Base-by-base conservation (phyloP, 2,797 vertebrate species). In the Myotis planiceps region DNA sequence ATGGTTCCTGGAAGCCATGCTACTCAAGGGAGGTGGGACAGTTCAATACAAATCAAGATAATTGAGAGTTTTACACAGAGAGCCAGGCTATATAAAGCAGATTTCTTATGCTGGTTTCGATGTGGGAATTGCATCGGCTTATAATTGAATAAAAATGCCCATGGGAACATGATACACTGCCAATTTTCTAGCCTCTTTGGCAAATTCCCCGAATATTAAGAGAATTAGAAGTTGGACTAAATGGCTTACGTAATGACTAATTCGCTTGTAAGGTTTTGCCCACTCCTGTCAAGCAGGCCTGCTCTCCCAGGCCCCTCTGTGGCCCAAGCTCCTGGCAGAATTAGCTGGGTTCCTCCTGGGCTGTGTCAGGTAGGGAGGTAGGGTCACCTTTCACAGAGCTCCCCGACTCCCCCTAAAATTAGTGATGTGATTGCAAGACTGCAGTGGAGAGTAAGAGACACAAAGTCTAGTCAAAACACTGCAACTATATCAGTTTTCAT, bases 61-160 rank as follows among this genome's bases (percentile, higher is more conserved):
- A 90, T 23, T 79, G 45, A 0, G 0, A 65, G 45, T 39, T 74
- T 81, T 83, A n/a, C 45, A 71, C 60, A 34, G 88, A 86, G 23
- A 76, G 47, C 49, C 37, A 18, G 83, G 60, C 37, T 14, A 9
- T 1, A 25, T 0, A 81, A 37, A 19, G 29, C 42, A 25, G 42
- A 34, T 92, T 81, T 34, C 37, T 89, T 51, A n/a, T 71, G n/a
- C 63, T 87, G 75, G 12, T 72, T 82, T 82, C 51, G 39, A 3
- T 32, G 65, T 71, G 53, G 66, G 72, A 49, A 76, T 55, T 27
- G 55, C 49, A 76, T 65, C 65, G 6, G 71, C 79, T 94, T 93
- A 55, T 90, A 92, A 94, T 92, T 90, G 81, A 88, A 92, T 90
- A 85, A 93, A 89, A 95, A 90, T 75, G 49, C 45, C 93, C 74